These are phyloP conservation scores for Hemicrepidius hirtus DNA, from an alignment of 2,888 invertebrate species.

Conservation along the genomic window DNA sequence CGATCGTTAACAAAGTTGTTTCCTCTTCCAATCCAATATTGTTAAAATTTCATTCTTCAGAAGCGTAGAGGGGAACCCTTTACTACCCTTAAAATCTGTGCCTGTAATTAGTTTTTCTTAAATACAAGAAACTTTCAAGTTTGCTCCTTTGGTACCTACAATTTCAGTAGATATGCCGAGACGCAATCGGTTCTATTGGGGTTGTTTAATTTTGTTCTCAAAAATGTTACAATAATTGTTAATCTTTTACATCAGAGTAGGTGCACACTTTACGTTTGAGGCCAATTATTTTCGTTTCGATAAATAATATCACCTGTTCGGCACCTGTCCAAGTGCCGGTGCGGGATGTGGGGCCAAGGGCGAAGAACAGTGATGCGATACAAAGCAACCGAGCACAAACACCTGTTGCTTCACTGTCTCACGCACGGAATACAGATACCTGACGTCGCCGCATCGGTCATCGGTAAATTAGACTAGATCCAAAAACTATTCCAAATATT, in stretches of 20 bases:
- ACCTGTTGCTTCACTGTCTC: conserved; percentile 49
- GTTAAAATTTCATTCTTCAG: no score
- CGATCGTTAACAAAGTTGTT: not conserved
- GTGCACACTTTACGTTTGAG: conserved; percentile 2
- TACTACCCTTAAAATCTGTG: no score
- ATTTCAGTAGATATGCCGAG: no score
- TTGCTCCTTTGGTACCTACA: no score
- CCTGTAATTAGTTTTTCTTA: no score
- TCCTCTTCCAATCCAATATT: no score
- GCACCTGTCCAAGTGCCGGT: conserved; percentile 47
- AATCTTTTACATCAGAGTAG: not conserved
- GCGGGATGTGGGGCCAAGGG: conserved; percentile 34
- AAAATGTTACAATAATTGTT: no score
- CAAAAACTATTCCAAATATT: no score
- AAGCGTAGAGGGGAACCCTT: no score
- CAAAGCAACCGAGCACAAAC: conserved; percentile 47
- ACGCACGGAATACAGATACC: conserved; percentile 42
- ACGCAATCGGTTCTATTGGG: no score
- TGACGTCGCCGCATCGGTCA: conserved; percentile 25
- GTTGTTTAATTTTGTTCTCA: no score
- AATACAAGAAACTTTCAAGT: no score
- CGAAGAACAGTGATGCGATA: conserved; percentile 46
- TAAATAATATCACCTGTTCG: conserved; percentile 49
- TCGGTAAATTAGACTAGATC: conserved; percentile 30
- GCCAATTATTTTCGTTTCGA: conserved; percentile 38